Percentiles rank a stretch among this genome's conserved stretches.
These are phyloP conservation scores for Pluvialis apricaria DNA, from an alignment of 2,113 vertebrate genomes.

Conservation along the genomic window DNA sequence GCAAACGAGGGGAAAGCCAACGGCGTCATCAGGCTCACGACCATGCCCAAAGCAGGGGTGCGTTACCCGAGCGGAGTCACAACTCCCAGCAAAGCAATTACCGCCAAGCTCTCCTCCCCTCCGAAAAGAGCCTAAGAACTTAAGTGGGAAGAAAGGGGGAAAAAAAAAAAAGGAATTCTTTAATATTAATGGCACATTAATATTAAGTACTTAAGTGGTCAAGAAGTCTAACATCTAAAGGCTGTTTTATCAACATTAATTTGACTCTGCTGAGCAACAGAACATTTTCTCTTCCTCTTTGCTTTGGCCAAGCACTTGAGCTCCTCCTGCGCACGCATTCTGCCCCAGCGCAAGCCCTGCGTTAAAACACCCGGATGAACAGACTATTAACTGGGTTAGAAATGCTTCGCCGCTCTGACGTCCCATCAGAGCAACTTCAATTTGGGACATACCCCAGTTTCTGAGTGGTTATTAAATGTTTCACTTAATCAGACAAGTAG, in stretches of 20 bases:
- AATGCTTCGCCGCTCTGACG: background rate
- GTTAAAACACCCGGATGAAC: background rate
- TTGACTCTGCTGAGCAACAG: background rate
- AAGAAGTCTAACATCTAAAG: background rate
- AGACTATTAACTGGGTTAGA: background rate
- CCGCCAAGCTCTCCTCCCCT: background rate
- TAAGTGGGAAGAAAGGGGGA: background rate
- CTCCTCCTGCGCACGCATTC: fast-evolving
- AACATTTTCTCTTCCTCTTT: background rate
- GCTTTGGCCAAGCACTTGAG: background rate
- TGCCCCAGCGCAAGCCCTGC: background rate
- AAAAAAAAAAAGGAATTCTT: background rate
- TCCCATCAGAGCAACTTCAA: background rate
- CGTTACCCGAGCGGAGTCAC: too few relatives aligned
- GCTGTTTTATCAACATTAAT: background rate
- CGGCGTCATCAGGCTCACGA: too few relatives aligned
- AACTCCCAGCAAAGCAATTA: background rate
- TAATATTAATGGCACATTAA: background rate
- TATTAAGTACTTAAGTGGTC: background rate
- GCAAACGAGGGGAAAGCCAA: too few relatives aligned
- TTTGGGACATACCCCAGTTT: background rate
- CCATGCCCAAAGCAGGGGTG: too few relatives aligned
- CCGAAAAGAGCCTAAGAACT: background rate
- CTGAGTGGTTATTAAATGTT: background rate
- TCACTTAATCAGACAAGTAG: background rate